These are phyloP conservation scores for Phycodurus eques DNA, from an alignment of 2,113 vertebrate genomes.

Conservation along the genomic window DNA sequence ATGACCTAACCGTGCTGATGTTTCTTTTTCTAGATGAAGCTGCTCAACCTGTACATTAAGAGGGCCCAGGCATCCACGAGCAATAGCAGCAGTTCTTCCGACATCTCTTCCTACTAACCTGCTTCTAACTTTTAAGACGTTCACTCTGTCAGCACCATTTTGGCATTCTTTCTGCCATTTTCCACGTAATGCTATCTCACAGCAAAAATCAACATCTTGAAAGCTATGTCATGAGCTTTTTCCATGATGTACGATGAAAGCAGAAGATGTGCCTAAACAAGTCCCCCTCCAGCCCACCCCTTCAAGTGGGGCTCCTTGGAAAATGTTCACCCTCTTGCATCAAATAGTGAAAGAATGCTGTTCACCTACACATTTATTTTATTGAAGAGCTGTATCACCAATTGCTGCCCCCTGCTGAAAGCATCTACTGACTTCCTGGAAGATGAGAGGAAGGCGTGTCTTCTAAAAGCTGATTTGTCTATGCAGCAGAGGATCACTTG, in stretches of 20 bases:
- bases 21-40: slow-evolving; percentile 83
- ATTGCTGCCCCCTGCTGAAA: background rate
- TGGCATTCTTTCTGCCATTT: background rate
- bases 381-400: background rate
- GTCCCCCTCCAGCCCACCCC: background rate
- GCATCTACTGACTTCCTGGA: background rate
- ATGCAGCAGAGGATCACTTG: slow-evolving; percentile 47
- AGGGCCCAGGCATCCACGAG: slow-evolving; percentile 93
- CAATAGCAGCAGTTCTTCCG: slow-evolving; percentile 96
- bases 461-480: background rate
- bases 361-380: background rate
- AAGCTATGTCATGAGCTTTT: background rate
- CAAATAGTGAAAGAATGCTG: background rate
- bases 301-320: background rate
- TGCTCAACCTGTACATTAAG: slow-evolving; percentile 96
- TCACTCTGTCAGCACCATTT: background rate
- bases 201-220: background rate
- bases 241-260: background rate
- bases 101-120: slow-evolving; percentile 88
- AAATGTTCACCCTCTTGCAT: background rate
- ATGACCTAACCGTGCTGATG: background rate
- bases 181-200: background rate
- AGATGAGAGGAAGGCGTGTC: background rate
- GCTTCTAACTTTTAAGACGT: background rate
- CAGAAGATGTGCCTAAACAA: background rate